phyloP scores from a whole-genome alignment of 1,140 invertebrate genomes.

The Lucilia cuprina region DNA sequence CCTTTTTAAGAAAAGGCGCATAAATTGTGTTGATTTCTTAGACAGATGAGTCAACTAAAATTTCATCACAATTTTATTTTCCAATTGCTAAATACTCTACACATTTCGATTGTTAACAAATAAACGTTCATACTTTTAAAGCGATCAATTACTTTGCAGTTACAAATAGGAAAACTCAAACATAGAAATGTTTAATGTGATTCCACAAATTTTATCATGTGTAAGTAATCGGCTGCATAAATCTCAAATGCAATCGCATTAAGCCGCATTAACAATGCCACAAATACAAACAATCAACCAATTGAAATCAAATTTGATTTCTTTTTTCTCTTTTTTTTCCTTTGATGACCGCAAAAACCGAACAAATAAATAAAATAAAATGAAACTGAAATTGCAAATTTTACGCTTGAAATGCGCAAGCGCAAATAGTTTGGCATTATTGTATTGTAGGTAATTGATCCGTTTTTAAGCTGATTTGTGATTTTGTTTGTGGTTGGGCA shows the following conservation, averaged over 20 bases:
- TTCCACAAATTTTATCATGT: neutral
- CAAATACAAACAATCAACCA: neutral
- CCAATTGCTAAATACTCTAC: neutral
- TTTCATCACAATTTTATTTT: neutral
- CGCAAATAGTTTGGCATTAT: neutral
- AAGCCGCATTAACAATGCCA: neutral
- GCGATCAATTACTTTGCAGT: neutral
- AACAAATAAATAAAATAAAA: neutral
- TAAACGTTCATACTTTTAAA: neutral
- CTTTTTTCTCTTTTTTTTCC: neutral
- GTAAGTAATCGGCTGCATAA: neutral
- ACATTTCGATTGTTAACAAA: neutral
- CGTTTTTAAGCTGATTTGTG: constrained; percentile 9
- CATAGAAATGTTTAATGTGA: neutral
- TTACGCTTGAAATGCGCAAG: constrained; percentile 20
- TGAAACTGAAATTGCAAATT: neutral
- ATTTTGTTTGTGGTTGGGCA: neutral
- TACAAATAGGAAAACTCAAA: neutral
- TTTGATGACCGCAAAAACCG: neutral
- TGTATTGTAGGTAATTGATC: constrained; percentile 16
- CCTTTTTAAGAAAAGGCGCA: neutral
- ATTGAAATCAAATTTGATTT: neutral
- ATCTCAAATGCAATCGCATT: constrained; percentile 11
- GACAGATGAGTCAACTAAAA: neutral
- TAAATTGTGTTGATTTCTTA: neutral